Evolutionary conservation across 2,113 vertebrate species (phyloP).

Genomic region (Gymnobelideus leadbeateri): DNA sequence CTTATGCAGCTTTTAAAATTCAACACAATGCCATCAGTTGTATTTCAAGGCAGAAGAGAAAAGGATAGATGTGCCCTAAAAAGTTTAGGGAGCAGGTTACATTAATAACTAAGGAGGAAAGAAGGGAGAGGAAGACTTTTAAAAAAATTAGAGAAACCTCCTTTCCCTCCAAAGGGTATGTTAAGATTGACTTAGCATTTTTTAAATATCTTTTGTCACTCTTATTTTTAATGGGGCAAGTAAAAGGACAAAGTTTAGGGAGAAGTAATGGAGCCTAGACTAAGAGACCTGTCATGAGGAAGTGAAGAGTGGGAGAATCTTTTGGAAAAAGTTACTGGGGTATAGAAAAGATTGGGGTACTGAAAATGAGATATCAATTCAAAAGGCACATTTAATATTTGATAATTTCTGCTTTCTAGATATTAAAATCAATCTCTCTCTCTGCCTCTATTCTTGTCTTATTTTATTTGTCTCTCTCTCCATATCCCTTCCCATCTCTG

Average conservation of each 20-base stretch:
- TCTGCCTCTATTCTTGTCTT: not conserved
- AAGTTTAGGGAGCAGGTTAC: conserved; percentile 1
- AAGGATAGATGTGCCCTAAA: not conserved
- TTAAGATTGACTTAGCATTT: not conserved
- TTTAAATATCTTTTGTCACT: not conserved
- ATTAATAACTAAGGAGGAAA: not conserved
- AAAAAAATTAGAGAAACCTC: not conserved
- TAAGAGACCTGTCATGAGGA: not conserved
- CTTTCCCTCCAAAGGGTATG: not conserved
- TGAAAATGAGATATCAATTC: not conserved
- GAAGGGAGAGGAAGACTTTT: not conserved
- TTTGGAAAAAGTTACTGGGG: not conserved
- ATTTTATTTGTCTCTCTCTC: not conserved
- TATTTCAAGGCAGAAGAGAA: conserved; percentile 57
- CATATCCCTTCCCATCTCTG: not conserved
- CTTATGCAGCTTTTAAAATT: conserved; percentile 63
- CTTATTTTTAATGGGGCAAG: not conserved
- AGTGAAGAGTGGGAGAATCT: conserved; percentile 13
- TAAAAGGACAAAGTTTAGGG: not conserved
- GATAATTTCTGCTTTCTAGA: not conserved
- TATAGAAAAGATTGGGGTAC: not conserved
- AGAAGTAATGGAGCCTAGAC: not conserved
- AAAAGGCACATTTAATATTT: not conserved
- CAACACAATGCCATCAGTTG: conserved; percentile 28
- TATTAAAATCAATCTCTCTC: not conserved